phyloP scores from a whole-genome alignment of 2,888 invertebrate species.

The Stenichneumon culpator region DNA sequence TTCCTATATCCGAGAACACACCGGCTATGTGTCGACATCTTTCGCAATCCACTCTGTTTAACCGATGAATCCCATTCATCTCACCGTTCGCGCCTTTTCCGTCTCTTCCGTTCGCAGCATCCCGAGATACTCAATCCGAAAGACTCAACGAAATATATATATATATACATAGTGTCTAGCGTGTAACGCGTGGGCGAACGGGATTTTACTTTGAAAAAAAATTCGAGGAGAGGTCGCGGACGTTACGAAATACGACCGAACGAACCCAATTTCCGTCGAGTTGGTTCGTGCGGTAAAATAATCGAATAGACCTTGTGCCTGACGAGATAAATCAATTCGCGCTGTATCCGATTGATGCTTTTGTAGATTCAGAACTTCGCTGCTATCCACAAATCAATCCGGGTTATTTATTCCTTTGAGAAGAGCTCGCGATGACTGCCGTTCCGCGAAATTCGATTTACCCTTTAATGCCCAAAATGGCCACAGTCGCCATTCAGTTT shows the following conservation, averaged over 20 bases:
- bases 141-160: conserved; percentile 26
- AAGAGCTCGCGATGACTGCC: not conserved
- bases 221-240: not conserved
- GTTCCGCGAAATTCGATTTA: not conserved
- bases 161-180: conserved; percentile 1
- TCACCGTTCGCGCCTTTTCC: conserved; percentile 47
- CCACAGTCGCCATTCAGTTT: too few relatives aligned
- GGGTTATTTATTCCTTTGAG: not conserved
- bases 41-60: conserved; percentile 26
- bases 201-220: conserved; percentile 8
- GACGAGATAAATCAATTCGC: not conserved
- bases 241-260: conserved; percentile 43
- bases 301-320: not conserved
- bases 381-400: not conserved
- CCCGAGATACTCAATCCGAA: conserved; percentile 12
- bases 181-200: conserved; percentile 51
- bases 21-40: conserved; percentile 41
- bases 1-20: not conserved
- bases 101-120: conserved; percentile 27
- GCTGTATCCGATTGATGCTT: not conserved
- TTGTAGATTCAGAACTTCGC: not conserved
- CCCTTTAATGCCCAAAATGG: not conserved
- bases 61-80: conserved; percentile 40
- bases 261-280: conserved; percentile 23
- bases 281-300: not conserved